These are phyloP conservation scores for Spatula versicolor DNA, from an alignment of 2,797 vertebrate species.

Conservation along the genomic window DNA sequence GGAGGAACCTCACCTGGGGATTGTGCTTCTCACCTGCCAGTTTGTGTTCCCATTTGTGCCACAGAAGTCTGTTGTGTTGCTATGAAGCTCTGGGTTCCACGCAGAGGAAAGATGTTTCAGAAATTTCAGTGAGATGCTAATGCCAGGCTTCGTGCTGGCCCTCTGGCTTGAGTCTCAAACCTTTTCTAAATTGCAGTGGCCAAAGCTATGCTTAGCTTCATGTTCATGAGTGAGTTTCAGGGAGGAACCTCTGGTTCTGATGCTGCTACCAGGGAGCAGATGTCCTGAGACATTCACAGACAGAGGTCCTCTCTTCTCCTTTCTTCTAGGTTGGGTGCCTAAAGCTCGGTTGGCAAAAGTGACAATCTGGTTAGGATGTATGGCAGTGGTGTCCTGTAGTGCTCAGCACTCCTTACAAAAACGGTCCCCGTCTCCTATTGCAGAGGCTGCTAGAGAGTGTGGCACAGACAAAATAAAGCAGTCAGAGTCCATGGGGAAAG, in stretches of 20 bases:
- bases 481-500: background rate
- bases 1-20: background rate
- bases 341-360: background rate
- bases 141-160: background rate
- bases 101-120: background rate
- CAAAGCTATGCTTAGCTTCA: background rate
- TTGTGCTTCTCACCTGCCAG: constrained; percentile 3
- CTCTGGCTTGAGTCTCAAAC: background rate
- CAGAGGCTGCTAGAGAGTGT: background rate
- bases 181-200: background rate
- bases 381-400: background rate
- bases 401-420: background rate
- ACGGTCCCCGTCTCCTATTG: background rate
- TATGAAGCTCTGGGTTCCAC: background rate
- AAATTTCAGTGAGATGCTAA: background rate
- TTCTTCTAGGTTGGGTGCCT: background rate
- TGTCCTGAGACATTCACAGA: background rate
- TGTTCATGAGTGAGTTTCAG: background rate
- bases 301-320: background rate
- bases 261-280: background rate
- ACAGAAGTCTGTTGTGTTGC: background rate
- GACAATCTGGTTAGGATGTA: background rate
- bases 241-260: background rate
- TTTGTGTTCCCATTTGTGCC: background rate
- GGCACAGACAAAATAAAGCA: background rate